Evolutionary conservation across 2,797 vertebrate species (phyloP), one percentile per base, ranked within the genome.

Genomic region (Spea hammondii): DNA sequence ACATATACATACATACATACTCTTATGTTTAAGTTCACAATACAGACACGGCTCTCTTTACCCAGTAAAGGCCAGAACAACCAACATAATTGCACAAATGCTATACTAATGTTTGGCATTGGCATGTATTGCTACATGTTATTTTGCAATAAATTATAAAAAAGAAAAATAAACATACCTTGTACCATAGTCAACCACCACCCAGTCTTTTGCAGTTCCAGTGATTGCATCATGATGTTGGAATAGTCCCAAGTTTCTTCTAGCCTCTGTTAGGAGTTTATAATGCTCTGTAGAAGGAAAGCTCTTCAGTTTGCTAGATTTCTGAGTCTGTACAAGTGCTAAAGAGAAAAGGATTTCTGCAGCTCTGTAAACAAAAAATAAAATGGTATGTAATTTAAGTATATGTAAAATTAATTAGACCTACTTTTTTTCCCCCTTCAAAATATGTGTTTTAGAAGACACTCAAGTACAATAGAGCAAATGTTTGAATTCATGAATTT

Each of bases 211-310:
- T 8, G 92, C 85, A 0, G 96, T 98, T 83, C 96, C 96, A 8
- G 96, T 89, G 74, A 98, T 93, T 1, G 94, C 96, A 51, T 98
- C 96, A 10, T 98, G 96, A 83, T 98, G 96, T 79, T 98, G 96
- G 85, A 98, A 98, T 1, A 98, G 90, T 6, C 91, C 96, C 49
- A 98, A 82, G 84, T 89, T 95, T 68, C 92, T 92, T 79, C 96
- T 93, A 70, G 93, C 94, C 46, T 88, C 89, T 47, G 88, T 93
- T 83, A 98, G 87, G 7, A 86, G 83, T 75, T 79, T 86, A 59
- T 95, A 97, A 79, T 92, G 89, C 47, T 93, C 86, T 0, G 54
- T 83, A 0, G 90, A 92, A 12, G 94, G 95, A 85, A 95, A 97
- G 0, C 60, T 51, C 5, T 55, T 89, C 68, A 86, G 86, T 74